These are phyloP conservation scores for Pseudochaenichthys georgianus DNA, from an alignment of 2,797 vertebrate genomes.

Conservation along the genomic window DNA sequence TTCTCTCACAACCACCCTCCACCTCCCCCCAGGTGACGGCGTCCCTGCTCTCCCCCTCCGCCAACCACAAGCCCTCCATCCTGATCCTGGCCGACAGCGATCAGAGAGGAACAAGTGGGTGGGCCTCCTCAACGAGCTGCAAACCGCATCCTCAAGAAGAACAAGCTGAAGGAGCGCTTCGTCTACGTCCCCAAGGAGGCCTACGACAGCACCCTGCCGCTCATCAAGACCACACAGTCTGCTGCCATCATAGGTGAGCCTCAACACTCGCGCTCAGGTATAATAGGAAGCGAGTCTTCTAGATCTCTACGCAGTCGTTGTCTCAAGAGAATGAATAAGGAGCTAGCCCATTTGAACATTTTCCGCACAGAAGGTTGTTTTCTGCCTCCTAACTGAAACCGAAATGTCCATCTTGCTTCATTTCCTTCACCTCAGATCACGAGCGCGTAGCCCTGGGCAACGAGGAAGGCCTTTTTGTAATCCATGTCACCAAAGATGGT, in stretches of 20 bases:
- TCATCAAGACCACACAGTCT: slow-evolving; percentile 98
- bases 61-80: slow-evolving; percentile 93
- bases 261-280: too few species aligned
- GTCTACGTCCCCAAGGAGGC: slow-evolving; percentile 98
- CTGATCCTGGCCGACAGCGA: slow-evolving; percentile 96
- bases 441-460: slow-evolving; percentile 97
- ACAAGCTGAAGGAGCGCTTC: slow-evolving; percentile 97
- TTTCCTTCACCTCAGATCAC: slow-evolving; percentile 87
- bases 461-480: slow-evolving; percentile 96
- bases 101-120: slow-evolving; percentile 97
- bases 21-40: slow-evolving; percentile 89
- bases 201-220: slow-evolving; percentile 96
- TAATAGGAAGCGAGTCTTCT: background rate
- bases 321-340: slow-evolving; percentile 20
- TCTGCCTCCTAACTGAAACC: slow-evolving; percentile 2
- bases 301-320: background rate
- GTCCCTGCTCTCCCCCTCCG: slow-evolving; percentile 93
- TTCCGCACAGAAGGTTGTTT: slow-evolving; percentile 1
- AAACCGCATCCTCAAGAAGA: slow-evolving; percentile 97
- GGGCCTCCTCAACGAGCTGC: slow-evolving; percentile 93
- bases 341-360: slow-evolving; percentile 16
- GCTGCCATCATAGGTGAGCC: slow-evolving; percentile 93
- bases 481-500: slow-evolving; percentile 99
- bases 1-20: background rate
- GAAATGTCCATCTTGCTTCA: background rate